Evolutionary conservation across 2,888 invertebrate species (phyloP), one percentile per base, ranked within the genome.

Genomic region (Thera obeliscata): DNA sequence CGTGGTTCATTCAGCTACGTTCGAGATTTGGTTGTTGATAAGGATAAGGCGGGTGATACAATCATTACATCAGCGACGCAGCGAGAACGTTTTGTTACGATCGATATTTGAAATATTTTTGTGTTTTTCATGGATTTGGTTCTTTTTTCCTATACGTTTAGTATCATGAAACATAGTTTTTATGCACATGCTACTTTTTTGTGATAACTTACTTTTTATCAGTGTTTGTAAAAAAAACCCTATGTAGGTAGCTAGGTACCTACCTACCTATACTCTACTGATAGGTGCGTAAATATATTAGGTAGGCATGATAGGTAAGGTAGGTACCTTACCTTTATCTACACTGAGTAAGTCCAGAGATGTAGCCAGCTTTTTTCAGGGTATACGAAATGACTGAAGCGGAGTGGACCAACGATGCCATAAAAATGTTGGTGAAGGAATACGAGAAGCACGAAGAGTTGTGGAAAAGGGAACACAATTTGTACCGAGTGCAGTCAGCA

Each of bases 321-420:
- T 43, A 22, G 22, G 22, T 22, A 22, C 0, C 0, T 22, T 22
- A 22, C 22, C 22, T 22, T 1, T 22, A 22, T 1, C 22, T 22
- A 22, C 22, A 22, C 22, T 22, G 1, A 22, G 22, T 22, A 22
- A 22, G 22, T 43, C 43, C 2, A 43, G 43, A 7, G 8, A 43
- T 43, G 6, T 43, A 43, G 43, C 43, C 12, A 12, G 12, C 4
- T 49, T n/a, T 12, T 50, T 50, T 50, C 12, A 12, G 6, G 12
- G 22, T 12, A 3, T 22, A 50, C 50, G 22, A 12, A 61, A 57
- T 67, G 87, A 58, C 76, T 0, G 89, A 87, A 11, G 66, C 85
- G 1, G 89, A 88, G 59, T 92, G 93, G 93, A 86, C 87, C 3
- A 83, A 82, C 70, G 81, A 86, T 2, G 73, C 85, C n/a, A 83